These are phyloP conservation scores for Diglossa cyanea DNA, from an alignment of 2,797 vertebrate genomes.

Conservation along the genomic window DNA sequence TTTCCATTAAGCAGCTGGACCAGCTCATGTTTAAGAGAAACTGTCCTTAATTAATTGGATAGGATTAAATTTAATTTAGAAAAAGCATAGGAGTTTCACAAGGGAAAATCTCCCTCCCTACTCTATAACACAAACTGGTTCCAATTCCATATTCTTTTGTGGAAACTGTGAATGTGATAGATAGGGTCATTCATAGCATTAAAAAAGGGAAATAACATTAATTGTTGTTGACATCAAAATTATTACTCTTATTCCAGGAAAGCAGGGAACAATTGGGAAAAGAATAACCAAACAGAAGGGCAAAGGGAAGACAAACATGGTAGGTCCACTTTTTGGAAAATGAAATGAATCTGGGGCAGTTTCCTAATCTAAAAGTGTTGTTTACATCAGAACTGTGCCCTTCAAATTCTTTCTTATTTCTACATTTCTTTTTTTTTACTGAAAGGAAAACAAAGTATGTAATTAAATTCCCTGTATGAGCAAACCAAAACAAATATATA, in stretches of 20 bases:
- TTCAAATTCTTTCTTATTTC: not conserved
- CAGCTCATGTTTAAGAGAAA: slow-evolving; percentile 43
- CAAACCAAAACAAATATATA: not conserved
- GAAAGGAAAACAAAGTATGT: not conserved
- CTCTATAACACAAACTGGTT: not conserved
- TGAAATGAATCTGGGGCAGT: not conserved
- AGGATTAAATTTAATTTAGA: slow-evolving; percentile 49
- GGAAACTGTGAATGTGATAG: not conserved
- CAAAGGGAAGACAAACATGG: not conserved
- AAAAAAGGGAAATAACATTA: not conserved
- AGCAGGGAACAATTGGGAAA: not conserved
- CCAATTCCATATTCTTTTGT: not conserved
- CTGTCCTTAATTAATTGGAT: slow-evolving; percentile 36
- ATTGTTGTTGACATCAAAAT: not conserved
- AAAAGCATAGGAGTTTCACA: slow-evolving; percentile 36
- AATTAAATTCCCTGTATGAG: not conserved
- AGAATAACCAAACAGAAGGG: not conserved
- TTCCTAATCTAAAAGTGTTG: not conserved
- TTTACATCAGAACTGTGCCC: not conserved
- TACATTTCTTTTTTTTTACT: not conserved
- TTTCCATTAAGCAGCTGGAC: slow-evolving; percentile 34
- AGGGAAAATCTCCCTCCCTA: not conserved
- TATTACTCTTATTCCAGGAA: not conserved
- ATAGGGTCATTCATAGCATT: not conserved
- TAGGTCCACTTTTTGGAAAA: not conserved